These are phyloP conservation scores for Prenolepis imparis DNA, from an alignment of 2,888 invertebrate genomes.

Conservation along the genomic window DNA sequence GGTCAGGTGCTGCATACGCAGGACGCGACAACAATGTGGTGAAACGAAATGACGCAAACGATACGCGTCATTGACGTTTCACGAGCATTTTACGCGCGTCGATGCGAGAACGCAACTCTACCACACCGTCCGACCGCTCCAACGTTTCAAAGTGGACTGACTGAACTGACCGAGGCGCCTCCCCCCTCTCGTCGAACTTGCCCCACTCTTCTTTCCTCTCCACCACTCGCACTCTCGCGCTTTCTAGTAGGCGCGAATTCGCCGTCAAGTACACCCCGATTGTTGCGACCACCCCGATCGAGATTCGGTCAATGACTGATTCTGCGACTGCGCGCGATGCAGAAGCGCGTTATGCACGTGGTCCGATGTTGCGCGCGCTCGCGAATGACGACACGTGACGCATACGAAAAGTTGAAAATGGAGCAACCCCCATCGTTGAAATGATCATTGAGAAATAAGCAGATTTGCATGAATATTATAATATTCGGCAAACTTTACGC, in stretches of 20 bases:
- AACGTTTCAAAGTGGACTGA: conserved; percentile 59
- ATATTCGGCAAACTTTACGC: background rate
- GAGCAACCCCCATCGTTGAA: background rate
- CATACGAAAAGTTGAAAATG: conserved; percentile 18
- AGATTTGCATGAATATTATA: background rate
- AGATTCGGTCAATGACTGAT: conserved; percentile 53
- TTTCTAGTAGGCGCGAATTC: background rate
- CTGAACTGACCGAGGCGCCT: conserved; percentile 20
- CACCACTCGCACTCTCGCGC: background rate
- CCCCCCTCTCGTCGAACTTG: background rate
- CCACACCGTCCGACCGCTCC: conserved; percentile 1
- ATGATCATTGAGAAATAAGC: background rate
- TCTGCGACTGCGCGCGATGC: conserved; percentile 62
- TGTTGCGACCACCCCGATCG: conserved; percentile 53
- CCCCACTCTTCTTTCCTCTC: background rate
- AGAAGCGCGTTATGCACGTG: conserved; percentile 24
- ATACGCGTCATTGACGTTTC: conserved; percentile 20
- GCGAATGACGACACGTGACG: conserved; percentile 9
- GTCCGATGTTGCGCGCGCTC: background rate
- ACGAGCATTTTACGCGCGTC: background rate
- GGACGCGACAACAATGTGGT: background rate
- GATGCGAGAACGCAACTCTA: background rate
- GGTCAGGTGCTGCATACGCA: background rate
- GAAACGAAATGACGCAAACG: background rate
- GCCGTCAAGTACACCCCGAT: background rate